phyloP scores from a whole-genome alignment of 2,888 invertebrate species.

The Pristionchus mayeri region DNA sequence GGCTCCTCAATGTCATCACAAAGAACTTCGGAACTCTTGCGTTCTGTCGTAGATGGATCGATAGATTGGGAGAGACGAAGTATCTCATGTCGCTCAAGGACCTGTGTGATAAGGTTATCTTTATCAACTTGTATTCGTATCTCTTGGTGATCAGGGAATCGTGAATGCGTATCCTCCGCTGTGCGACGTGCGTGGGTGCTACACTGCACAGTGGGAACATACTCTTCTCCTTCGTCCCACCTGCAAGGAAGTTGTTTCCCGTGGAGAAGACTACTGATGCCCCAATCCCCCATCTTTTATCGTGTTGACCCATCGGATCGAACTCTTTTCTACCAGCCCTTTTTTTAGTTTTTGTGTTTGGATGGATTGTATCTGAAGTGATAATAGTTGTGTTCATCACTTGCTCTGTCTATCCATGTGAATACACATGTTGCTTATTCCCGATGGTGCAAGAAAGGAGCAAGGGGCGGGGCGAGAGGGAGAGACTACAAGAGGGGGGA shows the following conservation, averaged over 20 bases:
- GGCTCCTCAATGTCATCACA: conserved; percentile 91
- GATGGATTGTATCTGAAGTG: not conserved
- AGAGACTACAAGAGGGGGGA: not conserved
- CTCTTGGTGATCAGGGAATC: conserved; percentile 81
- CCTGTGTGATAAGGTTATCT: conserved; percentile 87
- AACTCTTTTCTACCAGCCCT: not conserved
- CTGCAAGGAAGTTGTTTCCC: conserved; percentile 97
- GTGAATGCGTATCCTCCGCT: conserved; percentile 99
- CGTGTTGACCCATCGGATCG: not conserved
- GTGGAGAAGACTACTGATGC: conserved; percentile 93
- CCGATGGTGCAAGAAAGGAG: not conserved
- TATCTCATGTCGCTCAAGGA: conserved; percentile 99
- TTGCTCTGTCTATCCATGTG: not conserved
- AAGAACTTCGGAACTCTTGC: conserved; percentile 97
- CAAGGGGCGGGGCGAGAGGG: not conserved
- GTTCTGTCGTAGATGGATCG: conserved; percentile 98
- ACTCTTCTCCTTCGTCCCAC: conserved; percentile 96
- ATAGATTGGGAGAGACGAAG: conserved; percentile 94
- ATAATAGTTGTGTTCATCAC: not conserved
- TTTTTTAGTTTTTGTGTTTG: not conserved
- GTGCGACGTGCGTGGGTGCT: conserved; percentile 96
- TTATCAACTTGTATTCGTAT: not conserved
- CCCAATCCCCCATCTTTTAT: not conserved
- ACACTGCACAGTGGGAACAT: conserved; percentile 99
- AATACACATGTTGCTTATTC: conserved; percentile 43